Evolutionary conservation across 2,888 invertebrate genomes (phyloP).

Genomic region (Aphrophora alni): DNA sequence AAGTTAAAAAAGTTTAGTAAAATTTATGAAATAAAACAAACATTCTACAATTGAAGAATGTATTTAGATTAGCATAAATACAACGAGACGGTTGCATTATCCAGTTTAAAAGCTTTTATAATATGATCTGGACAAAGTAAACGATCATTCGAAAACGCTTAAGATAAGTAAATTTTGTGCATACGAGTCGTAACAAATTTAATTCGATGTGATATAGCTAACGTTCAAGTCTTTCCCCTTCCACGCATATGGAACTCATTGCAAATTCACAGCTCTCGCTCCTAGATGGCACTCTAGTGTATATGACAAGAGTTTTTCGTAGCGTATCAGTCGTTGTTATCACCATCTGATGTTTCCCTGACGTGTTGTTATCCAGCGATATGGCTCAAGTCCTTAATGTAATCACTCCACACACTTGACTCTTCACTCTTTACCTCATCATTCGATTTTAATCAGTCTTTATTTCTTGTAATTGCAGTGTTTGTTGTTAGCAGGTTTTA

Average conservation of each 20-base stretch:
- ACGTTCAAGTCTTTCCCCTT: neutral
- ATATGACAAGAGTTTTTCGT: constrained; percentile 22
- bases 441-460: neutral
- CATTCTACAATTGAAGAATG: too few relatives aligned
- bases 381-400: neutral
- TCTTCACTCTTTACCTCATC: neutral
- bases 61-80: too few relatives aligned
- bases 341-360: constrained; percentile 35
- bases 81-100: too few relatives aligned
- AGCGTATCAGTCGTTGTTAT: constrained; percentile 37
- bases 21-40: too few relatives aligned
- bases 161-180: neutral
- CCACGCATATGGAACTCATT: constrained; percentile 25
- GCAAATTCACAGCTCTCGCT: constrained; percentile 42
- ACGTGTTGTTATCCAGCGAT: constrained; percentile 29
- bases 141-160: too few relatives aligned
- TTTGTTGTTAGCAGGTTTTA: too few relatives aligned
- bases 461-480: too few relatives aligned
- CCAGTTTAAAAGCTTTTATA: too few relatives aligned
- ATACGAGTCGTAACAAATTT: neutral
- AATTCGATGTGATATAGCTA: neutral
- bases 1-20: too few relatives aligned
- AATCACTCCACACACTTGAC: neutral
- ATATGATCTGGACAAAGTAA: too few relatives aligned
- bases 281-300: constrained; percentile 34